Percentiles rank a stretch among this genome's conserved stretches.
Evolutionary conservation across 2,888 invertebrate species (phyloP).

Genomic region (Ormyrus thymus): DNA sequence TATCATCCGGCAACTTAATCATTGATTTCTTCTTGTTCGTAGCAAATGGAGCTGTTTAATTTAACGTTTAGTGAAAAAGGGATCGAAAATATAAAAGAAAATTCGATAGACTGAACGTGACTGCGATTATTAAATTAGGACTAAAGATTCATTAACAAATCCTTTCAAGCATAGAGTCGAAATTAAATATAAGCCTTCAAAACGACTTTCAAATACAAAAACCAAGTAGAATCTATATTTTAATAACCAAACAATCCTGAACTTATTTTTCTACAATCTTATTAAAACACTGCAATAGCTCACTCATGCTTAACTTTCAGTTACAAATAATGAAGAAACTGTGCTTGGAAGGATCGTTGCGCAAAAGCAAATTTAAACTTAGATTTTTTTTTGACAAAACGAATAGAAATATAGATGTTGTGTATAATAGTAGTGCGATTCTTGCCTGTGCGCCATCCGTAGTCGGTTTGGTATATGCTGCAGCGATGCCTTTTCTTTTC

Average conservation of each 20-base stretch:
- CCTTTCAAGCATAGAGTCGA: constrained; percentile 39
- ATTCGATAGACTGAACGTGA: constrained; percentile 37
- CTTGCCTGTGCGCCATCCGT: constrained; percentile 58
- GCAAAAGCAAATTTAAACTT: too few relatives aligned
- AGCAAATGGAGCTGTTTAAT: background rate
- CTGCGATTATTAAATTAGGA: constrained; percentile 20
- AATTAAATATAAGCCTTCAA: background rate
- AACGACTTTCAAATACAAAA: too few relatives aligned
- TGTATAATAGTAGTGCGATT: constrained; percentile 10
- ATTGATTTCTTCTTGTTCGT: constrained; percentile 1
- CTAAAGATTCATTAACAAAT: constrained; percentile 13
- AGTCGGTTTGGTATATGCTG: constrained; percentile 62
- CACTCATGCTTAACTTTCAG: too few relatives aligned
- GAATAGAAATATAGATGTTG: background rate
- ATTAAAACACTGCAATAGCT: too few relatives aligned
- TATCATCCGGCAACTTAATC: constrained; percentile 59
- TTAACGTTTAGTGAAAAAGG: too few relatives aligned
- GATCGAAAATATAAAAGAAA: constrained; percentile 7
- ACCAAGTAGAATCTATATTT: background rate
- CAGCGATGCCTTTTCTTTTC: constrained; percentile 58
- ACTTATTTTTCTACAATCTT: background rate
- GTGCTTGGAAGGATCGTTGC: constrained; percentile 35
- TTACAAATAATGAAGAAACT: background rate
- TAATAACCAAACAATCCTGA: background rate
- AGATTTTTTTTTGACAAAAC: constrained; percentile 11